Base-by-base conservation (phyloP, 2,113 vertebrate genomes). In the Brachyhypopomus gauderio region DNA sequence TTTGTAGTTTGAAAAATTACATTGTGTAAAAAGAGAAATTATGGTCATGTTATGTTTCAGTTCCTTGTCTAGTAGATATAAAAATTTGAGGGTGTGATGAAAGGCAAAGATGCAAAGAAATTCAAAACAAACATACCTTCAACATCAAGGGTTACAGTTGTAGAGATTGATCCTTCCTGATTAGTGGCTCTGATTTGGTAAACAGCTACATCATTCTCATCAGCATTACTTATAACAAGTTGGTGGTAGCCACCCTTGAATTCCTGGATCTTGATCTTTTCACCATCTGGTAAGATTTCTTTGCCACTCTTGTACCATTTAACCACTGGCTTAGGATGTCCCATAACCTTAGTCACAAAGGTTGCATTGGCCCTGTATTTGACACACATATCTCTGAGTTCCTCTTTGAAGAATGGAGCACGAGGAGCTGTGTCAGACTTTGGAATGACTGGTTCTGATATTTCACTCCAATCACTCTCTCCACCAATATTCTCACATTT, bases 181-280 rank as follows among this genome's bases (percentile, higher is more conserved):
- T 99, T 99, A 80, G 97, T 99, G 69, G 97, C 98, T 94, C 98
- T 95, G 85, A 99, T 94, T 93, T 99, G 98, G 88, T 99, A 99
- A 36, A 97, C 94, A 0, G 94, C 95, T 59, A 95, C 95, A 85
- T 99, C 97, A 3, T 91, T 95, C 79, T 98, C 97, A 1, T 95
- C 95, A 86, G 96, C 95, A 5, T 92, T 88, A 23, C 92, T 92
- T 87, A 99, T 96, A 81, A 97, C 92, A 72, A 99, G 92, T 85
- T 99, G 98, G 88, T 96, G 92, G 86, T 98, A 98, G 72, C 98
- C 97, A 81, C 98, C 98, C 88, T 99, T 99, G 89, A 97, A 99
- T 92, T 99, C 98, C 84, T 95, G 95, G 82, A 95, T 90, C 89
- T 97, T 97, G 78, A 98, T 93, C 88, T 99, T 99, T 84, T 95